Evolutionary conservation across 2,797 vertebrate species (phyloP).

Genomic region (Lacerta viridis): DNA sequence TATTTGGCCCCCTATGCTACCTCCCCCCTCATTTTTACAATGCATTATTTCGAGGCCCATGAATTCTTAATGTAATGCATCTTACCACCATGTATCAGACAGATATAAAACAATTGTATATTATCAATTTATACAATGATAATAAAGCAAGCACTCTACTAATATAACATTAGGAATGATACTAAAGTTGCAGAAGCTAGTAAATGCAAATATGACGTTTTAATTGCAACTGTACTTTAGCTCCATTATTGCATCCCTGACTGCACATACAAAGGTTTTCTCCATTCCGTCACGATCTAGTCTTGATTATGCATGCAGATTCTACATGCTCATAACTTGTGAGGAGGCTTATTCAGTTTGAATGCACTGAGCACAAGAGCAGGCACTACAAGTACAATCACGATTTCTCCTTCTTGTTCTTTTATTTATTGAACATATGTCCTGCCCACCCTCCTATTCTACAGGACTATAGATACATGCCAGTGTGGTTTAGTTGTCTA

Average conservation of each 20-base stretch:
- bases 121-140: slow-evolving; percentile 30
- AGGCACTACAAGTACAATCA: neutral
- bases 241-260: neutral
- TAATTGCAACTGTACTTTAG: neutral
- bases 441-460: no score
- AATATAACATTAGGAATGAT: slow-evolving; percentile 16
- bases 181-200: slow-evolving; percentile 1
- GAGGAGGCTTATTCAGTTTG: neutral
- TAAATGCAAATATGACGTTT: neutral
- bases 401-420: neutral
- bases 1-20: neutral
- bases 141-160: slow-evolving; percentile 32
- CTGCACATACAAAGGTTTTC: slow-evolving; percentile 4
- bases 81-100: slow-evolving; percentile 18
- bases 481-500: neutral
- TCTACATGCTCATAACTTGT: neutral
- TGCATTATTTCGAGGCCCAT: slow-evolving; percentile 52
- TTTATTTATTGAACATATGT: no score
- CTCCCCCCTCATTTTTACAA: slow-evolving; percentile 15
- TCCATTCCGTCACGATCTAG: neutral
- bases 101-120: slow-evolving; percentile 27
- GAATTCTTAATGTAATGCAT: slow-evolving; percentile 43
- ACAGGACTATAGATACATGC: neutral
- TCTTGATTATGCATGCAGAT: neutral
- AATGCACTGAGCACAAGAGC: neutral